A percentile compares a stretch with the other conserved stretches of the same genome.
Conservation (phyloP, 2,113 vertebrate genomes). For the Asarcornis scutulata region DNA sequence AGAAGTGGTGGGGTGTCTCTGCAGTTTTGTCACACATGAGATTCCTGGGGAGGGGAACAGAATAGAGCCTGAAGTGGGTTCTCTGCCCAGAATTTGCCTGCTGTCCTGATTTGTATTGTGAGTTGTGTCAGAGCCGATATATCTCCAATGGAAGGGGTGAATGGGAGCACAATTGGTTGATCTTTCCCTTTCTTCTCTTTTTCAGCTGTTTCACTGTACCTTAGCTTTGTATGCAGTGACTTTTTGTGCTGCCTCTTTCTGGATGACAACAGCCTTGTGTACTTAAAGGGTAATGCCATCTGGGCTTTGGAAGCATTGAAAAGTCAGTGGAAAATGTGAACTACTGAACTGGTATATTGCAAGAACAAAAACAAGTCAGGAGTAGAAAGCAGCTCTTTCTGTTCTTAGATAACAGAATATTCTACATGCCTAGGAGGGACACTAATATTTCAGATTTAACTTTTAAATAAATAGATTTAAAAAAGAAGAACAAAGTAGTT, state of each 20-base stretch:
- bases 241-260: constrained; percentile 10
- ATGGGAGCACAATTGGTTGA: neutral
- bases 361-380: neutral
- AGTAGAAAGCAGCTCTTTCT: neutral
- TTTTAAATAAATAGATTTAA: neutral
- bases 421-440: constrained; percentile 15
- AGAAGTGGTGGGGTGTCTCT: neutral
- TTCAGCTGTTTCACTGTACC: neutral
- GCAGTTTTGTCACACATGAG: neutral
- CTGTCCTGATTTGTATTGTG: neutral
- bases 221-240: neutral
- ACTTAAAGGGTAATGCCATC: constrained; percentile 48
- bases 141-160: neutral
- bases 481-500: neutral
- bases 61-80: neutral
- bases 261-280: neutral
- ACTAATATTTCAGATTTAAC: neutral
- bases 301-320: neutral
- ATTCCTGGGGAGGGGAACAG: neutral
- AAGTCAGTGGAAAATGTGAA: constrained; percentile 53
- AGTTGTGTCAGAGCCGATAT: neutral
- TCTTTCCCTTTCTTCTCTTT: neutral
- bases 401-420: neutral
- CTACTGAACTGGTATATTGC: constrained; percentile 61
- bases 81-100: neutral